Percentiles rank a stretch among this genome's conserved stretches.
phyloP scores from a whole-genome alignment of 2,888 invertebrate genomes.

The Acrocyrtus sp. region DNA sequence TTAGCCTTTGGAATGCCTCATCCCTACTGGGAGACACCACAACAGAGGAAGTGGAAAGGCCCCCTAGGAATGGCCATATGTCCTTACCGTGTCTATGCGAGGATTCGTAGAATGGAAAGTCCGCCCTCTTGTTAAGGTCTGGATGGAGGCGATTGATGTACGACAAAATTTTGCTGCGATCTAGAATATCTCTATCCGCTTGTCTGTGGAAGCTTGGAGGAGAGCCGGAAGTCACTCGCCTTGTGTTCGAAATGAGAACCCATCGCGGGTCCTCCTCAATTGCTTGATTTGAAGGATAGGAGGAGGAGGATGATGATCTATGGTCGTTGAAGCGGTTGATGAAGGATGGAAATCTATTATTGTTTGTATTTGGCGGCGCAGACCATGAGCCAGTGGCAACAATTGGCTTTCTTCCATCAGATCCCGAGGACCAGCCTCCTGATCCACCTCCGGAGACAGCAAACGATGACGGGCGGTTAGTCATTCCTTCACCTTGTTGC shows the following conservation, averaged over 20 bases:
- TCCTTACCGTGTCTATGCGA: constrained; percentile 47
- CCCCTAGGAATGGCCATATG: constrained; percentile 27
- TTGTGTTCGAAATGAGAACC: constrained; percentile 59
- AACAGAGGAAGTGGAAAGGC: not conserved
- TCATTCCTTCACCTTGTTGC: constrained; percentile 52
- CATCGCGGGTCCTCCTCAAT: constrained; percentile 58
- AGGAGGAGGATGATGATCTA: constrained; percentile 30
- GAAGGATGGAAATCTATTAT: constrained; percentile 25
- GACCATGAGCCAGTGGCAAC: constrained; percentile 57
- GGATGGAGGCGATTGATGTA: constrained; percentile 35
- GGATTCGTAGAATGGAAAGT: constrained; percentile 40
- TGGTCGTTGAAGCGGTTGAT: constrained; percentile 38
- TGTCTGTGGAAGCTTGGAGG: no score
- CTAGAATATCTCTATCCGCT: not conserved
- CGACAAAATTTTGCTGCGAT: constrained; percentile 19
- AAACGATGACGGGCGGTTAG: constrained; percentile 48
- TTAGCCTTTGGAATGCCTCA: constrained; percentile 54
- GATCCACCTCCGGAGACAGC: constrained; percentile 8
- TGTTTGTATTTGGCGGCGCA: constrained; percentile 33
- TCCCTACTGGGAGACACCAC: constrained; percentile 44
- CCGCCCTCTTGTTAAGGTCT: constrained; percentile 31
- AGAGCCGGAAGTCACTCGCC: constrained; percentile 37
- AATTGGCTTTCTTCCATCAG: constrained; percentile 36
- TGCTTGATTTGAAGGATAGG: constrained; percentile 41
- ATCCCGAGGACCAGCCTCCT: constrained; percentile 21